These are phyloP conservation scores for Alfaro cultratus DNA, from an alignment of 2,797 vertebrate genomes.

Conservation along the genomic window DNA sequence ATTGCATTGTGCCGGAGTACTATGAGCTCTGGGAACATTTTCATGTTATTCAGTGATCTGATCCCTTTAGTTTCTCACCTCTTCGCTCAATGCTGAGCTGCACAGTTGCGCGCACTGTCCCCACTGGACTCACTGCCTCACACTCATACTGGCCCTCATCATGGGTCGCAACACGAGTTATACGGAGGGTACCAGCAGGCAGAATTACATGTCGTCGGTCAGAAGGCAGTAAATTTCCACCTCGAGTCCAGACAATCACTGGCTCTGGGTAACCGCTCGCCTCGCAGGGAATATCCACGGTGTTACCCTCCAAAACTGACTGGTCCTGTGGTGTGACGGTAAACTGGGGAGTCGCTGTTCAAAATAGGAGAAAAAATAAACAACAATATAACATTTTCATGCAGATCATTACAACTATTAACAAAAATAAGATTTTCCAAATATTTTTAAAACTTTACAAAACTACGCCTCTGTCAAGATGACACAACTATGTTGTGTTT, in stretches of 20 bases:
- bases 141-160: constrained; percentile 98
- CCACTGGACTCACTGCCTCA: constrained; percentile 93
- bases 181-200: constrained; percentile 89
- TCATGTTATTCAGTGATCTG: not conserved
- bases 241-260: constrained; percentile 96
- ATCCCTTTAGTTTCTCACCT: constrained; percentile 78
- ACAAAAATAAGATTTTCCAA: not conserved
- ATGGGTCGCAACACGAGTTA: constrained; percentile 89
- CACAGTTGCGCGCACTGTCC: constrained; percentile 83
- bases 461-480: not conserved
- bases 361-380: not conserved
- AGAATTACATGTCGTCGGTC: constrained; percentile 90
- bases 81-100: constrained; percentile 91
- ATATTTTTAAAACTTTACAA: not conserved
- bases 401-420: not conserved
- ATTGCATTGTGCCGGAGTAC: no score
- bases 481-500: not conserved
- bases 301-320: constrained; percentile 90
- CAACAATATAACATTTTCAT: not conserved
- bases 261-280: constrained; percentile 93
- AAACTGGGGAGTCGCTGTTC: constrained; percentile 90
- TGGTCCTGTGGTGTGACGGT: constrained; percentile 92
- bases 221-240: constrained; percentile 89
- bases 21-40: not conserved
- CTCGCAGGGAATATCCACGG: constrained; percentile 94